Conservation (phyloP, 1,140 invertebrate genomes). For the Panulirus ornatus region DNA sequence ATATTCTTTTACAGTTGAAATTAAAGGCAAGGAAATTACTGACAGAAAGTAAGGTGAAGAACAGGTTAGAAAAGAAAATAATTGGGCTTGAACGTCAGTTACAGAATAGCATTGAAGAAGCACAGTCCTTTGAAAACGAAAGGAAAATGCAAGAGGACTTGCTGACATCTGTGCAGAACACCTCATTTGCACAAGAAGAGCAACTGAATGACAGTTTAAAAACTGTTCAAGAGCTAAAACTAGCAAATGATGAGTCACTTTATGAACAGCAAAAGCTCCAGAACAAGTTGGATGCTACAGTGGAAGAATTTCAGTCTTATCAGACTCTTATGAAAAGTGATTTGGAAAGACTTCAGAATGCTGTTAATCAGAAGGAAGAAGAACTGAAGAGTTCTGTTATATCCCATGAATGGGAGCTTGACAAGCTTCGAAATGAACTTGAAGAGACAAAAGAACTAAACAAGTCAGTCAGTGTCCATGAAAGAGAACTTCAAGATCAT, state of each 20-base stretch:
- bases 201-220: background rate
- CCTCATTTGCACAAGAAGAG: background rate
- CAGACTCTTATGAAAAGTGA: background rate
- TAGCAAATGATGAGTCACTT: background rate
- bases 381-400: background rate
- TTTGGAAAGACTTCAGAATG: background rate
- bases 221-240: background rate
- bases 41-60: constrained; percentile 1
- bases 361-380: background rate
- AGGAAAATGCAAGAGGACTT: background rate
- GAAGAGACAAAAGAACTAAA: background rate
- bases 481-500: constrained; percentile 12
- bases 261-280: constrained; percentile 10
- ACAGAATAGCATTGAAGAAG: background rate
- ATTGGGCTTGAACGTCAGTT: background rate
- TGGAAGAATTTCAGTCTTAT: background rate
- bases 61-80: constrained; percentile 14
- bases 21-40: constrained; percentile 4
- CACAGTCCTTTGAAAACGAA: background rate
- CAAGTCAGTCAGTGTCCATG: background rate
- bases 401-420: background rate
- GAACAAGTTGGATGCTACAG: constrained; percentile 3
- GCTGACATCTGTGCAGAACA: background rate
- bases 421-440: background rate
- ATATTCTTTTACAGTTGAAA: background rate